Evolutionary conservation across 2,888 invertebrate genomes (phyloP), one percentile per base, ranked within the genome.

Genomic region (Drosophila falleni): DNA sequence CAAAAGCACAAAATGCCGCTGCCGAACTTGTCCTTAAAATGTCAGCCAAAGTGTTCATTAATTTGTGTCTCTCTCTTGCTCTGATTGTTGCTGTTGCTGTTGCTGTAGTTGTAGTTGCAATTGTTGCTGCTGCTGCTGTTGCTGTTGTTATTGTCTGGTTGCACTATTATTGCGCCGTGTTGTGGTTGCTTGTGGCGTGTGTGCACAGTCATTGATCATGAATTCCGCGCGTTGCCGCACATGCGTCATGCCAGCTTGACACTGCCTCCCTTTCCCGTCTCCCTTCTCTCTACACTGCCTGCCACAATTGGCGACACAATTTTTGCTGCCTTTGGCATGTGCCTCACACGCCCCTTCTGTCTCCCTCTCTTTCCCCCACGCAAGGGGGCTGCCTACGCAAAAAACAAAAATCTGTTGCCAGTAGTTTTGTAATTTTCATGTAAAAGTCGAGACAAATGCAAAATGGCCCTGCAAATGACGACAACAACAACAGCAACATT

Each of bases 11-110:
- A 80, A 74, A 71, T 74, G 65, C 69, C 70, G 68, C 76, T 66
- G 76, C 79, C 89, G 87, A 87, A 87, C 87, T 89, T 87, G 87
- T 87, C 87, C 87, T 87, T 87, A 89, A 87, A 87, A 89, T 89
- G 87, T 89, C 89, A 87, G 61, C 74, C 87, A 81, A 82, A 88
- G 87, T 86, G 88, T 87, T 89, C 81, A 87, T 89, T 87, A 87
- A 89, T 87, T 87, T 81, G 87, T 81, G 84, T 84, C 71, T 78
- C 68, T 53, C 72, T 75, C 75, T 71, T 67, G 60, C 76, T 65
- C 67, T 69, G 78, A 76, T 76, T 75, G 70, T 58, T 19, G 56
- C 19, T 60, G 55, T 64, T 23, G 74, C 35, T 55, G 62, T 39
- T 9, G 59, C 31, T 61, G 65, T 19, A 29, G 64, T 42, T 64